Evolutionary conservation across 2,888 invertebrate species (phyloP).

Genomic region (Suillia variegata): DNA sequence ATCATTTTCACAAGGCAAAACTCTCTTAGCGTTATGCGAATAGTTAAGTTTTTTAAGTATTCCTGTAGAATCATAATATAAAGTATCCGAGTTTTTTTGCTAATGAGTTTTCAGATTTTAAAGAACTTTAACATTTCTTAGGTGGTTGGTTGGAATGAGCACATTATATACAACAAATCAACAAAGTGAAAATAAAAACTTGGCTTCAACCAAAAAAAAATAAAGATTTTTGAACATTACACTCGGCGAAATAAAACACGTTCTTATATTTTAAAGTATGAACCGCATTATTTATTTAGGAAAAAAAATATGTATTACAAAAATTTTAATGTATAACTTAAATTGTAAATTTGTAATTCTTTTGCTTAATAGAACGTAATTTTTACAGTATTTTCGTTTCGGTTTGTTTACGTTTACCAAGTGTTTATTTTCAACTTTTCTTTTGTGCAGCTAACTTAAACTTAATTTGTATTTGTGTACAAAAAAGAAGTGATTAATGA

Average conservation of each 20-base stretch:
- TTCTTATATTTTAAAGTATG: too few species aligned
- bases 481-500: conserved; percentile 3
- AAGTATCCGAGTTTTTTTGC: too few species aligned
- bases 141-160: too few species aligned
- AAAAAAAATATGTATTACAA: background rate
- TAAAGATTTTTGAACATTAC: too few species aligned
- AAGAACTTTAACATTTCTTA: too few species aligned
- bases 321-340: background rate
- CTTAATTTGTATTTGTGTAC: background rate
- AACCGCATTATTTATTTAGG: background rate
- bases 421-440: conserved; percentile 5
- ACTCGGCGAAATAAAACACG: too few species aligned
- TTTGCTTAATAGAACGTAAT: background rate
- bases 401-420: conserved; percentile 9
- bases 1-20: too few species aligned
- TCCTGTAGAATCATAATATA: too few species aligned
- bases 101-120: too few species aligned
- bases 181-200: conserved; percentile 32
- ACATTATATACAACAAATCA: too few species aligned
- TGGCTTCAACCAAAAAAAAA: conserved; percentile 30
- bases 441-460: background rate
- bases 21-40: too few species aligned
- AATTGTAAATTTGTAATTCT: conserved; percentile 1
- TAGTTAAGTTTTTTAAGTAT: too few species aligned
- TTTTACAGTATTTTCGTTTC: background rate